These are phyloP conservation scores for Mycalesis mineus DNA, from an alignment of 2,888 invertebrate species.

Conservation along the genomic window DNA sequence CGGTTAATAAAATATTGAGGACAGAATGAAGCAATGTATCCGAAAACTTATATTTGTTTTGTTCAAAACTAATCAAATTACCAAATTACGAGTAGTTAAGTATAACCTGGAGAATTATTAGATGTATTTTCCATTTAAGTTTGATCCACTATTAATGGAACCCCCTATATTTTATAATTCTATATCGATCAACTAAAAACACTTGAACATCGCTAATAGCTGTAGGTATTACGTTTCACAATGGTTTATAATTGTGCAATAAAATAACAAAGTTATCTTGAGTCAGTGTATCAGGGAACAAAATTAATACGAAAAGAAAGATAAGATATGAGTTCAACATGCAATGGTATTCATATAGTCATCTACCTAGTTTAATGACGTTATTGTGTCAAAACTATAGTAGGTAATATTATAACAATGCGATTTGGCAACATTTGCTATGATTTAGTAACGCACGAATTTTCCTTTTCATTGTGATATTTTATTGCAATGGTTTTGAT, in stretches of 20 bases:
- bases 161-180: too few relatives aligned
- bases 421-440: constrained; percentile 29
- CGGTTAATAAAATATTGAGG: too few relatives aligned
- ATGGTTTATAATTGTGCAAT: neutral
- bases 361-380: constrained; percentile 18
- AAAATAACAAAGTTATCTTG: neutral
- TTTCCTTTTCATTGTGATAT: constrained; percentile 28
- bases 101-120: too few relatives aligned
- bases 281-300: constrained; percentile 1
- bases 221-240: too few relatives aligned
- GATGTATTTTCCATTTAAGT: too few relatives aligned
- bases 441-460: constrained; percentile 35
- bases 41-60: too few relatives aligned
- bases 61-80: too few relatives aligned
- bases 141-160: too few relatives aligned
- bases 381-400: constrained; percentile 24
- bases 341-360: constrained; percentile 23
- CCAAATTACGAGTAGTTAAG: too few relatives aligned
- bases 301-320: constrained; percentile 18
- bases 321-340: constrained; percentile 11
- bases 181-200: too few relatives aligned
- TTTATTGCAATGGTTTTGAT: neutral
- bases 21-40: too few relatives aligned
- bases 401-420: constrained; percentile 25
- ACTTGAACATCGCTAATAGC: too few relatives aligned